Evolutionary conservation across 2,113 vertebrate genomes (phyloP).

Genomic region (Vidua chalybeata): DNA sequence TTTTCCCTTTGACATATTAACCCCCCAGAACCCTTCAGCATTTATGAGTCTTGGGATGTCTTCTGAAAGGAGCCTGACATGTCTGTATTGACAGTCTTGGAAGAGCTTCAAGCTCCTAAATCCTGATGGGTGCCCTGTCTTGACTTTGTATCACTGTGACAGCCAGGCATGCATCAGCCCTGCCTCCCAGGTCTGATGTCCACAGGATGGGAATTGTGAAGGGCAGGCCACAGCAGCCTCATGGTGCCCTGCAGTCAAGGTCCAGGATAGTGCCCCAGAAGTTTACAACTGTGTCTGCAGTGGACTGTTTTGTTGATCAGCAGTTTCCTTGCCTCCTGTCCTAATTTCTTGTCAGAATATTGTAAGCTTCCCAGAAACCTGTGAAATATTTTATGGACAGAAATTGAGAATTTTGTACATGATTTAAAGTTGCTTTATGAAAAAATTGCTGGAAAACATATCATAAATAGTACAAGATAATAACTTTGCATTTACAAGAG

Average conservation of each 20-base stretch:
- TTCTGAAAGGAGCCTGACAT: not conserved
- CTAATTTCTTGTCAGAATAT: not conserved
- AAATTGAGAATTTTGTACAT: not conserved
- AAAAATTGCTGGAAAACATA: not conserved
- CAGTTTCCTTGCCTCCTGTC: not conserved
- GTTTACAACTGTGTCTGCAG: not conserved
- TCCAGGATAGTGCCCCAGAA: not conserved
- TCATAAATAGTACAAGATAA: not conserved
- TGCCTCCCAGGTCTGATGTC: not conserved
- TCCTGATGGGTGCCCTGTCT: not conserved
- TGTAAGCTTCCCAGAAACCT: not conserved
- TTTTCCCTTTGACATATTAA: not conserved
- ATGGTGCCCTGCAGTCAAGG: not conserved
- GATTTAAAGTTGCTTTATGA: not conserved
- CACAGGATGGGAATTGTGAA: accelerated
- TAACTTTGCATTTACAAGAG: not conserved
- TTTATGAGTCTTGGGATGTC: not conserved
- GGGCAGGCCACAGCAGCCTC: not conserved
- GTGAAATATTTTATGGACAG: not conserved
- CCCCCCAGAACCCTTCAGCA: not conserved
- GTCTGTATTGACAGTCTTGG: not conserved
- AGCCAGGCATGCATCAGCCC: not conserved
- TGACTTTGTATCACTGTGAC: not conserved
- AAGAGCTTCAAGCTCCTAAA: not conserved
- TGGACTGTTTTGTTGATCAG: not conserved